Evolutionary conservation across 2,797 vertebrate species (phyloP).

Genomic region (Rhabdomys pumilio): DNA sequence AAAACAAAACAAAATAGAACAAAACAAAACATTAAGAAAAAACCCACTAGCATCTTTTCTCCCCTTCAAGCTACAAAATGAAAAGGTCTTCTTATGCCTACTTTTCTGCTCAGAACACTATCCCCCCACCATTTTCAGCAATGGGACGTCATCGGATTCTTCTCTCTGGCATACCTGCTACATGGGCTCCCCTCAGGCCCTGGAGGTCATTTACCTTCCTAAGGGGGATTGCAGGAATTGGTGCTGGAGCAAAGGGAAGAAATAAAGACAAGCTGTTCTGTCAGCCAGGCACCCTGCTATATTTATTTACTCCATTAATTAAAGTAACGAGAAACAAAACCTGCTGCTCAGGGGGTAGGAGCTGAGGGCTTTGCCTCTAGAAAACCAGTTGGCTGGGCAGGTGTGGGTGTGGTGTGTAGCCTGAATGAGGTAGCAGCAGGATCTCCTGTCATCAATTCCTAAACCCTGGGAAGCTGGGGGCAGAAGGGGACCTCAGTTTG

Average conservation of each 20-base stretch:
- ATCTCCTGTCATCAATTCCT: not conserved
- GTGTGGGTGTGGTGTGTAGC: not conserved
- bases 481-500: not conserved
- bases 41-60: not conserved
- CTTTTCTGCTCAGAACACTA: not conserved
- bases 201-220: slow-evolving; percentile 10
- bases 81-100: not conserved
- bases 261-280: slow-evolving; percentile 56
- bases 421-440: not conserved
- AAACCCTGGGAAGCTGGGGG: not conserved
- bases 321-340: slow-evolving; percentile 70
- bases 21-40: not conserved
- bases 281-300: slow-evolving; percentile 53
- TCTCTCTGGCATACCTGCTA: not conserved
- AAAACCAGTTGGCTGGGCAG: not conserved
- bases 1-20: not conserved
- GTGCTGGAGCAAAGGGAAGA: not conserved
- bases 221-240: not conserved
- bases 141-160: not conserved
- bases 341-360: slow-evolving; percentile 1
- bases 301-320: slow-evolving; percentile 73
- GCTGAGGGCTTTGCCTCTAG: not conserved
- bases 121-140: too few relatives aligned
- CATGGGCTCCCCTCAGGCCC: not conserved
- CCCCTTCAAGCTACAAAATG: not conserved